Evolutionary conservation across 2,113 vertebrate species (phyloP), one percentile per base, ranked within the genome.

Genomic region (Glaucomys volans): DNA sequence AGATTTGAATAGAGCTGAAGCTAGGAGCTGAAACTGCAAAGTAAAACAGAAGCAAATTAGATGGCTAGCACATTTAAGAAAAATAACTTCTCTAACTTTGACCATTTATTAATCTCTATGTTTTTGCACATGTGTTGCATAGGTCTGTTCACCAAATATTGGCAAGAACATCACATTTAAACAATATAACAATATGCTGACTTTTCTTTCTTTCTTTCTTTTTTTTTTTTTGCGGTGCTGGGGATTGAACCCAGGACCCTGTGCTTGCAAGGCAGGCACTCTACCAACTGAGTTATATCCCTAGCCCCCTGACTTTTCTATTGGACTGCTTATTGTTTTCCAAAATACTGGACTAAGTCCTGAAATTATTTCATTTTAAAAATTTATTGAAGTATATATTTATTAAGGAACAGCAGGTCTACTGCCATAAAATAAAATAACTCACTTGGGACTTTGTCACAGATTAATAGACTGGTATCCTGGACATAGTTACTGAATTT

Each of bases 1-100:
- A 96, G 99, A 99, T 98, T 99, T 99, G 98, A 99, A 99, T 67
- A 99, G 99, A 6, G 99, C 99, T 17, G 99, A 99, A 92, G 99
- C 99, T 87, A 99, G 99, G 54, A 99, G 99, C 98, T 99, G 99
- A 98, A 99, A 99, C 99, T 99, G 98, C 85, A 96, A 59, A 95
- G 24, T 90, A 82, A 96, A 87, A 83, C 75, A 91, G 72, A 92
- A 83, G 62, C 40, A 64, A 37, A 59, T 97, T 97, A 98, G 76
- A 32, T 90, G 71, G 89, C 35, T 89, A 82, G 82, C 18, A 92
- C 11, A 91, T 3, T 22, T 83, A 0, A 30, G 79, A 47, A 80
- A 81, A 94, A 42, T 59, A 94, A n/a, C 62, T 95, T 72, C 62
- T 0, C n/a, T 42, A 90, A 79, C 42, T 94, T 37, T 54, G 40